These are phyloP conservation scores for Lydus trimaculatus DNA, from an alignment of 2,888 invertebrate genomes.

Conservation along the genomic window DNA sequence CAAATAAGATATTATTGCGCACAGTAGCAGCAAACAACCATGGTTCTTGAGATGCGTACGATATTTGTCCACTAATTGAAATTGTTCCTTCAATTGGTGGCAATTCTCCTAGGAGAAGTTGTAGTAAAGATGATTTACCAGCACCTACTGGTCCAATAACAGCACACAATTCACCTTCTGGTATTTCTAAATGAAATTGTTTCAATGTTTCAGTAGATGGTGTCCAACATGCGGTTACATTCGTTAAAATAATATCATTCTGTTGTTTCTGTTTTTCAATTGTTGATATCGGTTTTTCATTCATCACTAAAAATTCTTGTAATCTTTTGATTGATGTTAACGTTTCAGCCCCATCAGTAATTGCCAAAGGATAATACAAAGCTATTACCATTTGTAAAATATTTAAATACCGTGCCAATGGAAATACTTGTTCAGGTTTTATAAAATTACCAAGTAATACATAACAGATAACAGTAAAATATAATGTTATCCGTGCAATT, in stretches of 20 bases:
- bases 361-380: constrained; percentile 31
- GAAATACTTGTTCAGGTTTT: constrained; percentile 59
- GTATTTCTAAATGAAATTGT: constrained; percentile 26
- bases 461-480: constrained; percentile 77
- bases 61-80: constrained; percentile 66
- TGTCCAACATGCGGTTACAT: constrained; percentile 26
- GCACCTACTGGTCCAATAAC: constrained; percentile 72
- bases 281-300: constrained; percentile 27
- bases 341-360: constrained; percentile 32
- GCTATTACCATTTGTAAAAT: constrained; percentile 34
- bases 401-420: constrained; percentile 36
- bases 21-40: constrained; percentile 77
- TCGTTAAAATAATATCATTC: constrained; percentile 12
- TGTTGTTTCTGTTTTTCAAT: constrained; percentile 1
- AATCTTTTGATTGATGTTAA: constrained; percentile 36
- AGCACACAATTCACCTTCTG: constrained; percentile 47
- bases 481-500: constrained; percentile 81
- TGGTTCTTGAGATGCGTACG: constrained; percentile 79
- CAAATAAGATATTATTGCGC: constrained; percentile 80
- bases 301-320: constrained; percentile 34
- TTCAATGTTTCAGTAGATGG: constrained; percentile 15
- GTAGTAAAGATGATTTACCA: constrained; percentile 73
- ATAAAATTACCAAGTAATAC: constrained; percentile 71
- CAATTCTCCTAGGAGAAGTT: constrained; percentile 75
- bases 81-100: constrained; percentile 67